phyloP scores from a whole-genome alignment of 2,888 invertebrate species.

The Priocnemis perturbator region DNA sequence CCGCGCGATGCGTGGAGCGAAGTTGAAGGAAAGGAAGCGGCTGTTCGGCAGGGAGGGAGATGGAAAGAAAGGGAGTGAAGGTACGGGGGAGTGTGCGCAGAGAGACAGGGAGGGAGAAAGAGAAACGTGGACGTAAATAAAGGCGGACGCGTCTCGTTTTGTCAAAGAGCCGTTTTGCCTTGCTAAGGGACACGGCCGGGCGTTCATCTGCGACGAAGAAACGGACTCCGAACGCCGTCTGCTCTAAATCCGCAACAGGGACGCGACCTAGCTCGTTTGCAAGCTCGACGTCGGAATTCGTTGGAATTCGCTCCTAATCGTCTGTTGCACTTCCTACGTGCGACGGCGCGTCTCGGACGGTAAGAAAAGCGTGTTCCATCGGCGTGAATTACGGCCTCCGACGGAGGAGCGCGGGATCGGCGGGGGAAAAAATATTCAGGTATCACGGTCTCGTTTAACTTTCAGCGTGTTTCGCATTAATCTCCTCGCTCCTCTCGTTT shows the following conservation, averaged over 20 bases:
- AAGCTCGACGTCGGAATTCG: constrained; percentile 26
- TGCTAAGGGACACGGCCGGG: constrained; percentile 39
- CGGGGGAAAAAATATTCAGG: no score
- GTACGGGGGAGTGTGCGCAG: no score
- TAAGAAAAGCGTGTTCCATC: not conserved
- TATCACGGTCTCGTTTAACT: no score
- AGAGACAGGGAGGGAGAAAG: not conserved
- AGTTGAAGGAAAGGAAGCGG: not conserved
- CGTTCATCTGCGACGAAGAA: constrained; percentile 31
- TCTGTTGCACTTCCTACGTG: constrained; percentile 33
- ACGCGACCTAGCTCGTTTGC: constrained; percentile 3
- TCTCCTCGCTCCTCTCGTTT: no score
- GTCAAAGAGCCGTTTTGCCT: constrained; percentile 39
- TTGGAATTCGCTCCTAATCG: constrained; percentile 44
- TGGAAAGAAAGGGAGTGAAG: not conserved
- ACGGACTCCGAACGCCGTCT: constrained; percentile 47
- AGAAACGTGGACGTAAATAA: constrained; percentile 39
- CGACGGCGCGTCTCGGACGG: not conserved
- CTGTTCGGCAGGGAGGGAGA: constrained; percentile 10
- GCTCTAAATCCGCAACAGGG: constrained; percentile 48
- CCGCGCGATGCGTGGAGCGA: constrained; percentile 7
- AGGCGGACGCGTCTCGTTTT: constrained; percentile 37
- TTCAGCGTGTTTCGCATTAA: no score
- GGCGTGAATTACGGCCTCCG: not conserved
- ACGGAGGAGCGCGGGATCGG: not conserved